Conservation (phyloP, 2,888 invertebrate species). For the Drosophila histrio region DNA sequence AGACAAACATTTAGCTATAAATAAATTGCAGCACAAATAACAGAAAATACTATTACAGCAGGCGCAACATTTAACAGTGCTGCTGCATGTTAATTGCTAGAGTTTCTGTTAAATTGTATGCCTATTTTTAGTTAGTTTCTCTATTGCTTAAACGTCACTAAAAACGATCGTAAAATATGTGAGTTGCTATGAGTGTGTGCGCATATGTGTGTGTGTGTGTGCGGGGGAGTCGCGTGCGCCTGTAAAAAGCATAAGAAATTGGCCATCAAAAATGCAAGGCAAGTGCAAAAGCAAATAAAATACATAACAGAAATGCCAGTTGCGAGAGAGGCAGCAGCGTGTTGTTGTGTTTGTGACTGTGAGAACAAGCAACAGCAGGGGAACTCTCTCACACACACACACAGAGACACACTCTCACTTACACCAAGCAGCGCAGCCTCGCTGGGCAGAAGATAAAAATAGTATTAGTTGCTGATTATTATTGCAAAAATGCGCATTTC, state of each 20-base stretch:
- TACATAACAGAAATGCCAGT: constrained; percentile 46
- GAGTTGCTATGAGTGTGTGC: constrained; percentile 12
- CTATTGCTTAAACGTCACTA: constrained; percentile 55
- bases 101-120: constrained; percentile 48
- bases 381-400: constrained; percentile 16
- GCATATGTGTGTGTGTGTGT: constrained; percentile 11
- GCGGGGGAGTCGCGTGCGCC: constrained; percentile 34
- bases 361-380: constrained; percentile 16
- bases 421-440: constrained; percentile 13
- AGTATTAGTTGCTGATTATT: constrained; percentile 82
- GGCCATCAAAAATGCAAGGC: constrained; percentile 64
- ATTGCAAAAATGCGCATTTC: constrained; percentile 82
- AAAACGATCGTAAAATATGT: constrained; percentile 41
- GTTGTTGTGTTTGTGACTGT: constrained; percentile 3
- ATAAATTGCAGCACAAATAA: constrained; percentile 12
- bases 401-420: constrained; percentile 35
- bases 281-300: constrained; percentile 59
- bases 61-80: constrained; percentile 12
- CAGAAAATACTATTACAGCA: constrained; percentile 1
- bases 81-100: constrained; percentile 16
- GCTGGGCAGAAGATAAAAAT: constrained; percentile 79
- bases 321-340: constrained; percentile 12
- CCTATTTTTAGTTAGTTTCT: constrained; percentile 56
- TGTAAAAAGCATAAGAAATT: constrained; percentile 62
- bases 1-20: constrained; percentile 6